Percentiles rank a stretch among this genome's conserved stretches.
phyloP scores from a whole-genome alignment of 2,113 vertebrate species.

The Clarias macrocephalus region DNA sequence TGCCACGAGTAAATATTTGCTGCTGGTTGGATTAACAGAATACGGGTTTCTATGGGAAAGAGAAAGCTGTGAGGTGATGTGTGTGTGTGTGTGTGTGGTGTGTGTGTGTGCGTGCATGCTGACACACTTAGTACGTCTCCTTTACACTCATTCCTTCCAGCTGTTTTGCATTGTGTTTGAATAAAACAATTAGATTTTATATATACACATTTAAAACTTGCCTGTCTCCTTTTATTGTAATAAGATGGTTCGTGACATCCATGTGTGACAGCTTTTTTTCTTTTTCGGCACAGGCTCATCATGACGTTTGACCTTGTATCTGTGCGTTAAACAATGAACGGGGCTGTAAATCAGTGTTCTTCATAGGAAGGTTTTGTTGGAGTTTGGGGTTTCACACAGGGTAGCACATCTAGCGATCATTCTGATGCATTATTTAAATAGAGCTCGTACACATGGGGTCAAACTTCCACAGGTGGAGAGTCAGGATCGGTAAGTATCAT shows the following conservation, averaged over 20 bases:
- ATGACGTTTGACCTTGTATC: constrained; percentile 32
- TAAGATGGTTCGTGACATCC: not conserved
- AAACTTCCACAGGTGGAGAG: no score
- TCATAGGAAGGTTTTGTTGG: not conserved
- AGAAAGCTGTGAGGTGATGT: constrained; percentile 10
- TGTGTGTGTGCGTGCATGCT: not conserved
- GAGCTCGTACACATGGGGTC: no score
- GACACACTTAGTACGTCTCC: constrained; percentile 22
- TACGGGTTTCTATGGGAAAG: constrained; percentile 45
- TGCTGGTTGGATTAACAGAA: constrained; percentile 72
- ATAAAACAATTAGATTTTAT: constrained; percentile 1
- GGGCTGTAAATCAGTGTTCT: not conserved
- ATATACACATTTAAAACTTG: not conserved
- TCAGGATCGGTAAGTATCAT: no score
- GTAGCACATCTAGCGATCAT: no score
- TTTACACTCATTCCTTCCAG: constrained; percentile 18
- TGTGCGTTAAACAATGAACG: not conserved
- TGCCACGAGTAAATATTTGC: constrained; percentile 79
- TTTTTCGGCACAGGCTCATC: constrained; percentile 35
- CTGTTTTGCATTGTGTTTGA: constrained; percentile 5
- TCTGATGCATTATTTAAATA: no score
- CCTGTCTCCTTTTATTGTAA: not conserved
- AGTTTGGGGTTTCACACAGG: not conserved
- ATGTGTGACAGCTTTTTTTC: not conserved
- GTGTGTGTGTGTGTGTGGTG: not conserved